These are phyloP conservation scores for Sinocyclocheilus anshuiensis DNA, from an alignment of 2,113 vertebrate genomes.

Conservation along the genomic window DNA sequence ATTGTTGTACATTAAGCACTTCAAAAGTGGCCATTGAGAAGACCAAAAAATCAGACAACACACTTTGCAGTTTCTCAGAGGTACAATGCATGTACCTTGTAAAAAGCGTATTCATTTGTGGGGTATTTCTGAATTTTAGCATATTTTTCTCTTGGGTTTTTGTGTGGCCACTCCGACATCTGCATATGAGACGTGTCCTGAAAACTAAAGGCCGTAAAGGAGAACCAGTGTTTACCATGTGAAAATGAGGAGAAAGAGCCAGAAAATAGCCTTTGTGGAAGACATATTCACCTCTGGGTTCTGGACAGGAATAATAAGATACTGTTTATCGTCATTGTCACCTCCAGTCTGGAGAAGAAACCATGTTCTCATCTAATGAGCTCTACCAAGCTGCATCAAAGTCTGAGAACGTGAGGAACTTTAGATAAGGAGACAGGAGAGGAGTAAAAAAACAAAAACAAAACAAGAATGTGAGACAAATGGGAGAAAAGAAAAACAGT, in stretches of 20 bases:
- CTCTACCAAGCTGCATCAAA: conserved; percentile 21
- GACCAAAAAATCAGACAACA: not conserved
- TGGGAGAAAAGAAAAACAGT: not conserved
- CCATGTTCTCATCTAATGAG: conserved; percentile 41
- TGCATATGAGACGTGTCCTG: not conserved
- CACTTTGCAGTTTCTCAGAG: not conserved
- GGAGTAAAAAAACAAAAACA: not conserved
- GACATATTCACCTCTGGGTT: conserved; percentile 8
- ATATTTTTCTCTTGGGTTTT: not conserved
- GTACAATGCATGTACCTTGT: not conserved
- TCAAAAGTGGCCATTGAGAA: not conserved
- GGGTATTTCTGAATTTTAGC: not conserved
- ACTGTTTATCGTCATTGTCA: conserved; percentile 12
- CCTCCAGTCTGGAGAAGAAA: conserved; percentile 15
- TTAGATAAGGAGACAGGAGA: not conserved
- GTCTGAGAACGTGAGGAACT: not conserved
- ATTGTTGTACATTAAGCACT: not conserved
- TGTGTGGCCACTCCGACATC: not conserved
- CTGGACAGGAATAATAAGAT: conserved; percentile 29
- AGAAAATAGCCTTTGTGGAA: not conserved
- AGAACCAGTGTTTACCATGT: not conserved
- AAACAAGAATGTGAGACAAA: not conserved
- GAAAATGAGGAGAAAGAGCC: not conserved
- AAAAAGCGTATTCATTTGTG: not conserved
- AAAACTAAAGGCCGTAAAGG: not conserved